Base-by-base conservation (phyloP, 2,113 vertebrate genomes). In the Cercopithecus mona region DNA sequence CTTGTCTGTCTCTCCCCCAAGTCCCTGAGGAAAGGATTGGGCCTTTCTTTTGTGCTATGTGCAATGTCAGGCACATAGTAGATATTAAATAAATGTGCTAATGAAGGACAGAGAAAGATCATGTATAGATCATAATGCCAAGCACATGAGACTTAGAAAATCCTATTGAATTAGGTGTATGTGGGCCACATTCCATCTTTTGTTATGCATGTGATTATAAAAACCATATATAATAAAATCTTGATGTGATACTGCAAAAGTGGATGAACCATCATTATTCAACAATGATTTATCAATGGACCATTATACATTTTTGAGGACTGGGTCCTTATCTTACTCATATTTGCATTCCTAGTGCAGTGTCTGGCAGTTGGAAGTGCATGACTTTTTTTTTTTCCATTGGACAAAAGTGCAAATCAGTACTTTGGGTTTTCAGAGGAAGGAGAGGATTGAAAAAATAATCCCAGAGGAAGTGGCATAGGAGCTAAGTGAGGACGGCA, bases 181-280 rank as follows among this genome's bases (percentile, higher is more conserved):
- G 17, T 2, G 43, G 40, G n/a, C 48, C 57, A 50, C 14, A 35
- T 40, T 95, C 52, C 6, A 30, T 73, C 35, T 23, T 89, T 78
- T 43, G 35, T 83, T 52, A 40, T 87, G 75, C 45, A 25, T 73
- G 6, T 83, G 81, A 45, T 92, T 80, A 70, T 90, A 50, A 94
- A 87, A 76, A 73, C 10, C 11, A 22, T 18, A 38, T 64, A 13
- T 93, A 86, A 17, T 68, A 55, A 96, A 75, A 87, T 5, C 45
- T 64, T 73, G 32, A 50, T 23, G 48, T 27, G 30, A 75, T 79
- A 64, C 30, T 92, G 59, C 23, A 66, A 73, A 94, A 94, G 18
- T 18, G n/a, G 76, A 90, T 70, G 72, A 90, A 73, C 78, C 35
- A 75, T 68, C 88, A n/a, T 88, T 84, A 88, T 55, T 92, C 73